A percentile compares a stretch with the other conserved stretches of the same genome.
Conservation (phyloP, 2,113 vertebrate genomes). For the Clupea harengus region DNA sequence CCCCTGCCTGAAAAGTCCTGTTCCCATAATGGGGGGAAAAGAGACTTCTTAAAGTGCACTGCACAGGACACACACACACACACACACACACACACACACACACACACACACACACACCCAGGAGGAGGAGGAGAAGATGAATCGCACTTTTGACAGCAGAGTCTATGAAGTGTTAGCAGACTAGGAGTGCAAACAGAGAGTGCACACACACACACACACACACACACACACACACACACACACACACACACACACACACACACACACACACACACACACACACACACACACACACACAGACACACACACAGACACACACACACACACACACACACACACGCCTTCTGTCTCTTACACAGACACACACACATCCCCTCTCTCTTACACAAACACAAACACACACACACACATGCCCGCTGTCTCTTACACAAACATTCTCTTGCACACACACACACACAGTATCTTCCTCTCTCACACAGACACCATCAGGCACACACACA, state of each 20-base stretch:
- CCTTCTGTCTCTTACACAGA: too few relatives aligned
- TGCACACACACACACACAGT: background rate
- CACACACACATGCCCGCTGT: background rate
- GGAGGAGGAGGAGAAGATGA: too few relatives aligned
- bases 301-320: background rate
- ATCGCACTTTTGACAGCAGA: too few relatives aligned
- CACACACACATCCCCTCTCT: background rate
- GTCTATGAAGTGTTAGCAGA: too few relatives aligned
- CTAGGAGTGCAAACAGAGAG: too few relatives aligned
- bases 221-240: constrained; percentile 1
- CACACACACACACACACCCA: background rate
- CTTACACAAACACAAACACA: background rate
- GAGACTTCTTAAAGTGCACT: background rate
- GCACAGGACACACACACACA: too few relatives aligned
- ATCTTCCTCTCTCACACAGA: background rate
- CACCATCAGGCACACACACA: background rate
- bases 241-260: background rate
- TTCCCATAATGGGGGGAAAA: background rate
- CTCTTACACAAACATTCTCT: background rate
- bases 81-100: too few relatives aligned
- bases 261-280: background rate
- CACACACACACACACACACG: background rate
- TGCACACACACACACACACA: background rate
- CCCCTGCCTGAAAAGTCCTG: background rate
- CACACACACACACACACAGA: background rate